Evolutionary conservation across 2,888 invertebrate genomes (phyloP).

Genomic region (Aricia artaxerxes): DNA sequence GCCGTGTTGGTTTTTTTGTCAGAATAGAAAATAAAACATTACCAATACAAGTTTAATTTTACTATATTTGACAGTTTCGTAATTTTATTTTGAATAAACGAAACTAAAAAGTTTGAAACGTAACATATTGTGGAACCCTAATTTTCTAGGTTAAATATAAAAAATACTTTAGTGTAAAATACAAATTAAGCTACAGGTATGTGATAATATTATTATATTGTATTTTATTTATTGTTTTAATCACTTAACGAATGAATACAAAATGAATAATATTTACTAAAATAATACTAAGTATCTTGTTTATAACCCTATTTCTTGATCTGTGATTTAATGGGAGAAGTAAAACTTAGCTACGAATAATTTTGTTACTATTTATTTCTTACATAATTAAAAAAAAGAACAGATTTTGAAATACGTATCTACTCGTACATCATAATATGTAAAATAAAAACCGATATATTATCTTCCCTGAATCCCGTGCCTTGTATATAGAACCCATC

Average conservation of each 20-base stretch:
- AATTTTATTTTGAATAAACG: background rate
- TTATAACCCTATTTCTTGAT: background rate
- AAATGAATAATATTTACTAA: background rate
- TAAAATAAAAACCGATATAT: background rate
- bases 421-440: background rate
- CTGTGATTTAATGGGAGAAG: background rate
- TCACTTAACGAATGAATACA: background rate
- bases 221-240: background rate
- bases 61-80: background rate
- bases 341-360: background rate
- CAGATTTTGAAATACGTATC: background rate
- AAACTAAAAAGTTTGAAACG: background rate
- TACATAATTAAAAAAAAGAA: background rate
- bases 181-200: background rate
- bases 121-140: no score
- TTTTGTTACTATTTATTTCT: background rate
- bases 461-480: slow-evolving; percentile 37
- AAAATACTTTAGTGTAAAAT: background rate
- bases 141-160: background rate
- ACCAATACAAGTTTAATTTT: no score
- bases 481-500: slow-evolving; percentile 34
- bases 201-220: background rate
- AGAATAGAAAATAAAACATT: no score
- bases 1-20: no score
- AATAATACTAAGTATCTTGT: background rate